Conservation (phyloP, 2,888 invertebrate species). For the Heteromyza rotundicornis region DNA sequence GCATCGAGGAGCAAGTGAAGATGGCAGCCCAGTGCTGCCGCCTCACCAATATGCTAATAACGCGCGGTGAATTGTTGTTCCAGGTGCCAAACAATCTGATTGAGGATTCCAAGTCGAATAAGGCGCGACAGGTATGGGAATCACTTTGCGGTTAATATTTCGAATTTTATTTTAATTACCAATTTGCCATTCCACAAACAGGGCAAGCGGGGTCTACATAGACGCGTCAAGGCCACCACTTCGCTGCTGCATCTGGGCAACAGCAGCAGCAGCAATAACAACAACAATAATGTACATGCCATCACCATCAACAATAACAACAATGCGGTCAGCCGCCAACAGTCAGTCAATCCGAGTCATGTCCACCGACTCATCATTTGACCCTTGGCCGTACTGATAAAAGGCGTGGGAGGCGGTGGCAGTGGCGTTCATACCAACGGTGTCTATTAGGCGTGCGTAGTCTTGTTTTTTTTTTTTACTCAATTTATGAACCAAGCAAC, state of each 20-base stretch:
- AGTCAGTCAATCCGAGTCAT: constrained; percentile 57
- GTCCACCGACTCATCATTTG: constrained; percentile 59
- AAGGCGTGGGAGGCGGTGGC: neutral
- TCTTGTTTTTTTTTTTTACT: too few relatives aligned
- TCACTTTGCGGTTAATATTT: too few relatives aligned
- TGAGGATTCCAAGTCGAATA: constrained; percentile 66
- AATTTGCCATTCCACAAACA: constrained; percentile 28
- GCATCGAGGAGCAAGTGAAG: constrained; percentile 77
- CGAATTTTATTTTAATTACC: neutral
- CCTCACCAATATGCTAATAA: constrained; percentile 83
- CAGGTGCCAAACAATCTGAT: constrained; percentile 77
- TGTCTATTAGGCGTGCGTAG: constrained; percentile 1
- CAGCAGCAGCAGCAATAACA: constrained; percentile 30
- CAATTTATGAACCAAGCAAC: neutral
- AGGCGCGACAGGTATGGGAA: constrained; percentile 50
- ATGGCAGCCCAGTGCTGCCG: constrained; percentile 88
- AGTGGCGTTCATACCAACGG: neutral
- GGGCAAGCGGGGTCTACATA: constrained; percentile 55
- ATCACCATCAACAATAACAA: constrained; percentile 20
- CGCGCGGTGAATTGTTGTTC: constrained; percentile 80
- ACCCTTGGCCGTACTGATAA: constrained; percentile 16
- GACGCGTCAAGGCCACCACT: constrained; percentile 46
- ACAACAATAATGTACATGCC: constrained; percentile 20
- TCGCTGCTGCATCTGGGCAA: constrained; percentile 41
- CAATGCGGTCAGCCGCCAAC: constrained; percentile 41